Evolutionary conservation across 2,888 invertebrate genomes (phyloP).

Genomic region (Nymphalis c-album): DNA sequence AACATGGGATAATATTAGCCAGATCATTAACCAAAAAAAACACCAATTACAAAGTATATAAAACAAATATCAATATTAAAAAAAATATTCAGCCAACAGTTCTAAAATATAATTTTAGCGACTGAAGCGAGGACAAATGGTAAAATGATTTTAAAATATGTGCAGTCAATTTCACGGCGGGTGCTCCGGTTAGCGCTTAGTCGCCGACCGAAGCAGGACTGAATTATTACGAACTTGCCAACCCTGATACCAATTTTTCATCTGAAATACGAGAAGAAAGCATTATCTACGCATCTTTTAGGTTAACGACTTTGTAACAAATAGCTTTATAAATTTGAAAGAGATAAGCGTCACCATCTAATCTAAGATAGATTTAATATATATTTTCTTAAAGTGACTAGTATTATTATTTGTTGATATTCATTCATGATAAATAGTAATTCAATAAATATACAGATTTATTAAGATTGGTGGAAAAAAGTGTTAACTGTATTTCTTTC

Average conservation of each 20-base stretch:
- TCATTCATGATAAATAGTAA: too few species aligned
- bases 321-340: constrained; percentile 10
- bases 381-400: too few species aligned
- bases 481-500: too few species aligned
- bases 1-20: too few species aligned
- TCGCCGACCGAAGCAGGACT: constrained; percentile 61
- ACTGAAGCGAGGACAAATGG: constrained; percentile 47
- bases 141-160: constrained; percentile 67
- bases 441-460: too few species aligned
- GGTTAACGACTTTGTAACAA: constrained; percentile 32
- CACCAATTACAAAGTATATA: neutral
- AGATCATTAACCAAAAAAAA: too few species aligned
- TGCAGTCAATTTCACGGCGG: constrained; percentile 72
- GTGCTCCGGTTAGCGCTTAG: constrained; percentile 53
- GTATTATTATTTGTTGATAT: too few species aligned
- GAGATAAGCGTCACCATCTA: neutral
- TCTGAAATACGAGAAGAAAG: constrained; percentile 49
- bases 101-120: constrained; percentile 13
- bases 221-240: constrained; percentile 62
- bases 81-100: constrained; percentile 8
- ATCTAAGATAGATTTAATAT: neutral
- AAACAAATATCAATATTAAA: constrained; percentile 10
- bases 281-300: constrained; percentile 57
- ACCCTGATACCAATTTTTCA: constrained; percentile 47
- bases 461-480: too few species aligned